Conservation (phyloP, 2,797 vertebrate genomes). For the Macropus fuliginosus region DNA sequence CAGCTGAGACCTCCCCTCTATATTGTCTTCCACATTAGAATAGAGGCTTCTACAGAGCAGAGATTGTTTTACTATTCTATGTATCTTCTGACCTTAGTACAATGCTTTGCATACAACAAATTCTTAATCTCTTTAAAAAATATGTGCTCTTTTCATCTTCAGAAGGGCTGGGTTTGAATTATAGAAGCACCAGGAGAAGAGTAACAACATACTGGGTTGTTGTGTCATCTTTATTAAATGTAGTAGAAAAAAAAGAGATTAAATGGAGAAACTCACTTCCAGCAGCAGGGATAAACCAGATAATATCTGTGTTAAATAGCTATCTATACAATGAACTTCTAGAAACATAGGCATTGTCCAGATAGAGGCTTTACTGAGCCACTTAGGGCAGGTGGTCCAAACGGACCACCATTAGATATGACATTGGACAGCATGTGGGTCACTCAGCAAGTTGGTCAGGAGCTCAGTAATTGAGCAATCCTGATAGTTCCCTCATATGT, state of each 20-base stretch:
- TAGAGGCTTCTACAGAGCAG: not conserved
- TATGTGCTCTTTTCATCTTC: not conserved
- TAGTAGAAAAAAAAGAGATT: not conserved
- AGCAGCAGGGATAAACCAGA: not conserved
- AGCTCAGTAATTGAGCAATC: not conserved
- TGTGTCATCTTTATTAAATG: not conserved
- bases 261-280: not conserved
- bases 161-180: not conserved
- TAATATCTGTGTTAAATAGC: not conserved
- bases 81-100: not conserved
- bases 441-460: not conserved
- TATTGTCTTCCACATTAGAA: not conserved
- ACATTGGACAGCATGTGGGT: not conserved
- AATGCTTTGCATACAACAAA: not conserved
- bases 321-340: not conserved
- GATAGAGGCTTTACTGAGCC: not conserved
- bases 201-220: not conserved
- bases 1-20: not conserved
- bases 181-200: not conserved
- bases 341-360: not conserved
- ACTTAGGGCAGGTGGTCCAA: not conserved
- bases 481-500: not conserved
- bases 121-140: not conserved
- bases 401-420: not conserved
- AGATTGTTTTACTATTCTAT: not conserved